Evolutionary conservation across 1,140 invertebrate genomes (phyloP).

Genomic region (Anthonomus grandis): DNA sequence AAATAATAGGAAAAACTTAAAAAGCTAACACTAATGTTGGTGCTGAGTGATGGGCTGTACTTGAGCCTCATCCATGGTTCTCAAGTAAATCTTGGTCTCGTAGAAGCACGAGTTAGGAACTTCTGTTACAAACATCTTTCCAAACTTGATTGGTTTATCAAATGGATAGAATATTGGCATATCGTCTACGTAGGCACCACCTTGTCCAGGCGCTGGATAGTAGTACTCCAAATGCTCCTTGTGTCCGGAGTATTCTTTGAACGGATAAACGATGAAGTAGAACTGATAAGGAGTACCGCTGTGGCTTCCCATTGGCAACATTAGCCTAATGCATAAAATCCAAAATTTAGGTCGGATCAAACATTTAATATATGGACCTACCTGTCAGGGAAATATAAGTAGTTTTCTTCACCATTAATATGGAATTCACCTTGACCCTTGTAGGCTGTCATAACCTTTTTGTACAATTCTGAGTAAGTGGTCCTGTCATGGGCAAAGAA

Average conservation of each 20-base stretch:
- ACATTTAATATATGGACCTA: slow-evolving; percentile 2
- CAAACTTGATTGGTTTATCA: slow-evolving; percentile 55
- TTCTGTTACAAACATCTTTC: slow-evolving; percentile 48
- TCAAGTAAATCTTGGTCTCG: slow-evolving; percentile 62
- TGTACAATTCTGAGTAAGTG: slow-evolving; percentile 58
- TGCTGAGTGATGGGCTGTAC: slow-evolving; percentile 6
- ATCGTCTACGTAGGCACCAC: slow-evolving; percentile 47
- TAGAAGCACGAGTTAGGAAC: slow-evolving; percentile 65
- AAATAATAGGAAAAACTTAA: too few species aligned
- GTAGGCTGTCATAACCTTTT: slow-evolving; percentile 54
- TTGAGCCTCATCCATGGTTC: slow-evolving; percentile 33
- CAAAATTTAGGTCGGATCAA: slow-evolving; percentile 2
- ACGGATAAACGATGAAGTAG: slow-evolving; percentile 61
- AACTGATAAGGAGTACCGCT: slow-evolving; percentile 63
- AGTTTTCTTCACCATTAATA: slow-evolving; percentile 53
- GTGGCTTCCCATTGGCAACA: slow-evolving; percentile 64
- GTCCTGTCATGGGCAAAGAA: slow-evolving; percentile 61
- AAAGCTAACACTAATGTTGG: neutral
- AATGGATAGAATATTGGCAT: slow-evolving; percentile 66
- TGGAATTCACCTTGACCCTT: slow-evolving; percentile 51
- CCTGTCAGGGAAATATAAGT: slow-evolving; percentile 56
- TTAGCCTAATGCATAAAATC: slow-evolving; percentile 25
- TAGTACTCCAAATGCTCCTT: slow-evolving; percentile 21
- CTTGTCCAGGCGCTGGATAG: slow-evolving; percentile 20
- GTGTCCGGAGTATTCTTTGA: slow-evolving; percentile 19